A percentile compares a stretch with the other conserved stretches of the same genome.
phyloP scores from a whole-genome alignment of 1,140 invertebrate genomes.

The Teleopsis dalmanni region DNA sequence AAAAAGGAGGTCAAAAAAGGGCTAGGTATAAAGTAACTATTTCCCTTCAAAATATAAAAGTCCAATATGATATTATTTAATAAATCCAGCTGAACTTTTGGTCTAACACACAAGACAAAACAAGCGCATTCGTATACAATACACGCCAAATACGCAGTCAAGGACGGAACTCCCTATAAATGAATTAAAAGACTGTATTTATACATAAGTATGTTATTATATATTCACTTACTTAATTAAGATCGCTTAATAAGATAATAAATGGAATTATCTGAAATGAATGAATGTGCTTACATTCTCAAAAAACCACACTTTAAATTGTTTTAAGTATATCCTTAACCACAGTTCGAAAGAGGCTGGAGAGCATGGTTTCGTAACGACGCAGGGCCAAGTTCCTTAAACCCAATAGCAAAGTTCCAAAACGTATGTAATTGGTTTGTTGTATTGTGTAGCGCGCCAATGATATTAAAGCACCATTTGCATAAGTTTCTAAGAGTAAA shows the following conservation, averaged over 20 bases:
- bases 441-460: constrained; percentile 35
- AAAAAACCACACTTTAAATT: constrained; percentile 13
- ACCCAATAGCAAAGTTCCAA: constrained; percentile 33
- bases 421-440: constrained; percentile 32
- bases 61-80: no score
- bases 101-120: no score
- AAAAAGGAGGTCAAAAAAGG: no score
- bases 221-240: neutral
- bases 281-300: neutral
- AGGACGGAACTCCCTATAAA: no score
- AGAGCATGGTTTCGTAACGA: constrained; percentile 29
- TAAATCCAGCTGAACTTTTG: no score
- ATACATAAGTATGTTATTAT: no score
- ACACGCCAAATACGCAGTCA: no score
- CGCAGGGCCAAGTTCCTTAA: constrained; percentile 31
- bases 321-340: constrained; percentile 34
- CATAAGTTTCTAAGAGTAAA: constrained; percentile 23
- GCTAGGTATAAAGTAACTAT: no score
- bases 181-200: no score
- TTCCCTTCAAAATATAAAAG: no score
- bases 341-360: constrained; percentile 31
- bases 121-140: no score
- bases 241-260: neutral
- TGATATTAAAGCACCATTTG: constrained; percentile 32
- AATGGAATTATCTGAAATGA: neutral